Percentiles rank a stretch among this genome's conserved stretches.
phyloP scores from a whole-genome alignment of 2,797 vertebrate genomes.

The Silurus lanzhouensis region DNA sequence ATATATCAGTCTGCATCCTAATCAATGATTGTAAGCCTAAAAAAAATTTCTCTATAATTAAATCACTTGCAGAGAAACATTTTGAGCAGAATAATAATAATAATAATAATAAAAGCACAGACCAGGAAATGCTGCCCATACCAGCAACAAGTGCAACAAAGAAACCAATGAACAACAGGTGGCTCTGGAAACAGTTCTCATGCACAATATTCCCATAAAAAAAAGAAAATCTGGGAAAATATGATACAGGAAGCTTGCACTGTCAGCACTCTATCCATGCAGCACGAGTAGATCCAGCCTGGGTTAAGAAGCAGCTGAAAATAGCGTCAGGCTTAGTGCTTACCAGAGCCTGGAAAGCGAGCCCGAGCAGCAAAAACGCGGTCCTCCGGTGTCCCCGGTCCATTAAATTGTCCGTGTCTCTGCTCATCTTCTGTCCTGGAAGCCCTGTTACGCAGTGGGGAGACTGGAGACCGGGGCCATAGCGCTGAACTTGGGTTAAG shows the following conservation, averaged over 20 bases:
- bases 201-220: neutral
- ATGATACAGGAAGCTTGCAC: neutral
- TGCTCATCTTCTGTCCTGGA: conserved; percentile 42
- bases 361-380: conserved; percentile 68
- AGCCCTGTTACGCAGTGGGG: neutral
- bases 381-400: conserved; percentile 60
- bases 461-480: conserved; percentile 21
- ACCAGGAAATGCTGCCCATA: conserved; percentile 39
- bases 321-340: conserved; percentile 69
- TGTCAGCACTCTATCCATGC: conserved; percentile 17
- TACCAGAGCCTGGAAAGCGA: conserved; percentile 76
- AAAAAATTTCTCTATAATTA: neutral
- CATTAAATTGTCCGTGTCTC: conserved; percentile 38
- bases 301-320: conserved; percentile 63
- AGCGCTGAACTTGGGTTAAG: conserved; percentile 3
- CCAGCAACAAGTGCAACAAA: conserved; percentile 57
- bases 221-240: neutral
- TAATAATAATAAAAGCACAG: neutral
- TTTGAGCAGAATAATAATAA: neutral
- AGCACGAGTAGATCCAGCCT: conserved; percentile 12
- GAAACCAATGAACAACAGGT: conserved; percentile 74
- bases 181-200: conserved; percentile 49
- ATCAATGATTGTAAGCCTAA: no score
- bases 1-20: neutral
- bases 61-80: neutral